Conservation (phyloP, 1,140 invertebrate species). For the Tetraneura akinire region DNA sequence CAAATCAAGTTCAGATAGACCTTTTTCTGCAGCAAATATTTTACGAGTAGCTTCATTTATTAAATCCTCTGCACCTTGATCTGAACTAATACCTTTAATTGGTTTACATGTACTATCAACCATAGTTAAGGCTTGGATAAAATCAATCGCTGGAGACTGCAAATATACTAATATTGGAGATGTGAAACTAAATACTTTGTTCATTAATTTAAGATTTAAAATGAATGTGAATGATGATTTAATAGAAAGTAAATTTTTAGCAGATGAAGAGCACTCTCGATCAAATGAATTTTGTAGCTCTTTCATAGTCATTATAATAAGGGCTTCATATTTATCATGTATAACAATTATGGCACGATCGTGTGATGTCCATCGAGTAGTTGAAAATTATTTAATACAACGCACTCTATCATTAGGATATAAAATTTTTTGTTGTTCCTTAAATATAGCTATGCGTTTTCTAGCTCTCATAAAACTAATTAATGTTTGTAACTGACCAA, state of each 20-base stretch:
- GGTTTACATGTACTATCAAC: not conserved
- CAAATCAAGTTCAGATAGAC: not conserved
- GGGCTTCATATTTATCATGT: not conserved
- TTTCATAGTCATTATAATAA: not conserved
- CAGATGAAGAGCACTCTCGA: not conserved
- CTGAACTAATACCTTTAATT: not conserved
- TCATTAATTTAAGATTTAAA: not conserved
- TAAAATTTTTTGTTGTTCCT: not conserved
- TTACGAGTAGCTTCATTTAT: not conserved
- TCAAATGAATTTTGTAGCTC: not conserved
- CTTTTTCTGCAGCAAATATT: not conserved
- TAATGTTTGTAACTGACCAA: too few species aligned
- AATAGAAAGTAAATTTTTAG: not conserved
- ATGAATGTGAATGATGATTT: not conserved
- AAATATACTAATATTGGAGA: not conserved
- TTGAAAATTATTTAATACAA: not conserved
- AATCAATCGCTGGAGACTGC: conserved; percentile 5
- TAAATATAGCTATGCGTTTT: not conserved
- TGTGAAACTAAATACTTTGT: not conserved
- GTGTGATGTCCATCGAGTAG: not conserved
- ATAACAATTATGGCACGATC: not conserved
- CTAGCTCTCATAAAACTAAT: too few species aligned
- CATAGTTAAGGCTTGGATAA: not conserved
- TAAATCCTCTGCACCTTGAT: not conserved
- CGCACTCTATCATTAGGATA: not conserved